Conservation (phyloP, 2,113 vertebrate genomes). For the Pseudopodoces humilis region DNA sequence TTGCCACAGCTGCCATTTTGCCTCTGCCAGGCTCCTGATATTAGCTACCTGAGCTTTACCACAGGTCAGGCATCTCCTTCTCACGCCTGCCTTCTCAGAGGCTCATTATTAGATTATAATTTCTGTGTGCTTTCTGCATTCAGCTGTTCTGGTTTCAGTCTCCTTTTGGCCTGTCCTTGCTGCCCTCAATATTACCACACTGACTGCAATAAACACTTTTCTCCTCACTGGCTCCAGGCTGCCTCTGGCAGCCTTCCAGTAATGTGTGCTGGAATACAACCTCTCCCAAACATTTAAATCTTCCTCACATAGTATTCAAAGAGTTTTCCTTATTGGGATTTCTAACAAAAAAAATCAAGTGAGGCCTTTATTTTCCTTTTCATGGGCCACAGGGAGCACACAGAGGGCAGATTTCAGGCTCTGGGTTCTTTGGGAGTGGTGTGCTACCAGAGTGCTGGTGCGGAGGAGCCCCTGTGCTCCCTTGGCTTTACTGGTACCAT, state of each 20-base stretch:
- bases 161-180: neutral
- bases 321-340: neutral
- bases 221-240: neutral
- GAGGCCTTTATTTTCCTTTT: neutral
- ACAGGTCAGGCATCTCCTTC: neutral
- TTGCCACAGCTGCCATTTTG: rapidly evolving
- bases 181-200: neutral
- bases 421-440: neutral
- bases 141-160: neutral
- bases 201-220: constrained; percentile 45
- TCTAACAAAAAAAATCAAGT: neutral
- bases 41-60: constrained; percentile 9
- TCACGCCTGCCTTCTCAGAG: neutral
- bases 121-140: neutral
- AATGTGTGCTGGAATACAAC: neutral
- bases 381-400: neutral
- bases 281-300: neutral
- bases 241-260: constrained; percentile 43
- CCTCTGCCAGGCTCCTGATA: neutral
- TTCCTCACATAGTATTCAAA: neutral
- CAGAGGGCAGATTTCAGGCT: neutral
- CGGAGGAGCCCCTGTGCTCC: neutral
- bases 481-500: neutral
- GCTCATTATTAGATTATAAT: constrained; percentile 22
- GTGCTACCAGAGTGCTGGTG: neutral